phyloP scores from a whole-genome alignment of 2,888 invertebrate genomes.

The Noctua janthina region DNA sequence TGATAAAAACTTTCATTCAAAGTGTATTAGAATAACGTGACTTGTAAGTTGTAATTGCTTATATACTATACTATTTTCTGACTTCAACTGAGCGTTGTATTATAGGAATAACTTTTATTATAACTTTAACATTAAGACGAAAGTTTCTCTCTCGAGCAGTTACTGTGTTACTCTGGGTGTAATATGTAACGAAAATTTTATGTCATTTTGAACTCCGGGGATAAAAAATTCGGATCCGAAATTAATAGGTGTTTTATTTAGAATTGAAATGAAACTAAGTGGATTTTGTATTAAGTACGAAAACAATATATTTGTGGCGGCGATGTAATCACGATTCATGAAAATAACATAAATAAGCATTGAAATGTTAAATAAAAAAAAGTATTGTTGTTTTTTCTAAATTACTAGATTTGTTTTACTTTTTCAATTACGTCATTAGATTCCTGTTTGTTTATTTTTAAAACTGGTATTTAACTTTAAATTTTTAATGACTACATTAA shows the following conservation, averaged over 20 bases:
- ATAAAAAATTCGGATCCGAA: not conserved
- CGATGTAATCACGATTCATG: not conserved
- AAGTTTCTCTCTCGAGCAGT: conserved; percentile 34
- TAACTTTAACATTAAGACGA: conserved; percentile 40
- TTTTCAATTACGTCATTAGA: not conserved
- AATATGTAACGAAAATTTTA: conserved; percentile 4
- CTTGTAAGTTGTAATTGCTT: conserved; percentile 49
- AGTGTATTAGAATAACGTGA: conserved; percentile 49
- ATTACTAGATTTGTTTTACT: not conserved
- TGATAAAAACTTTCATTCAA: conserved; percentile 39
- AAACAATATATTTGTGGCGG: not conserved
- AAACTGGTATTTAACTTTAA: not conserved
- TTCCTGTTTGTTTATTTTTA: not conserved
- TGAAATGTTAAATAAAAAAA: not conserved
- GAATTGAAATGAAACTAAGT: no score
- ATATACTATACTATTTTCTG: conserved; percentile 49
- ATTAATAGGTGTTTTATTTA: not conserved
- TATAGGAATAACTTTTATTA: conserved; percentile 49
- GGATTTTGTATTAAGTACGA: conserved; percentile 1
- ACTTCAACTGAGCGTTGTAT: conserved; percentile 48
- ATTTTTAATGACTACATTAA: not conserved
- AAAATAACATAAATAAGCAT: not conserved
- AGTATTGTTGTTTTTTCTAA: not conserved
- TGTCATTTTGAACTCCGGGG: not conserved
- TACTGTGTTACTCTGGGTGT: conserved; percentile 35